Percentiles rank a stretch among this genome's conserved stretches.
These are phyloP conservation scores for Epirrhoe tristata DNA, from an alignment of 2,888 invertebrate species.

Conservation along the genomic window DNA sequence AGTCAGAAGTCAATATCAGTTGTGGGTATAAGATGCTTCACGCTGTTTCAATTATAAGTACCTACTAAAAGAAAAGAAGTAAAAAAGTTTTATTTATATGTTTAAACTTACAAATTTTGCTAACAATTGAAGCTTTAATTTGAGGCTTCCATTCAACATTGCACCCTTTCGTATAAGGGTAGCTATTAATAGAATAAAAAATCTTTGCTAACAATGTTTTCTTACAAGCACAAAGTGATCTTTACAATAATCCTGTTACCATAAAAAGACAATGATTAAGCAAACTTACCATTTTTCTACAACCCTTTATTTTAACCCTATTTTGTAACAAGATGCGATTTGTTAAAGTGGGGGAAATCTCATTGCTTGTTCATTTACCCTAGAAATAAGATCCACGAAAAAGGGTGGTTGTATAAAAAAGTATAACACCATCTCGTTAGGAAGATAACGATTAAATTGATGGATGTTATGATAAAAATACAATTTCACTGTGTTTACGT, in stretches of 20 bases:
- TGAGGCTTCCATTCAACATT: too few relatives aligned
- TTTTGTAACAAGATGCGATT: conserved; percentile 74
- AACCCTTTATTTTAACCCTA: conserved; percentile 63
- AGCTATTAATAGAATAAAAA: conserved; percentile 4
- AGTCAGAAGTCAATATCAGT: too few relatives aligned
- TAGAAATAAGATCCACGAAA: conserved; percentile 49
- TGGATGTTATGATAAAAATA: conserved; percentile 43
- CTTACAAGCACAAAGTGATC: conserved; percentile 12
- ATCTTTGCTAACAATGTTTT: conserved; percentile 6
- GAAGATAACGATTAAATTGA: conserved; percentile 63
- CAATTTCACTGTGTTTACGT: conserved; percentile 30
- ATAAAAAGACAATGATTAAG: conserved; percentile 65
- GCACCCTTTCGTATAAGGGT: too few relatives aligned
- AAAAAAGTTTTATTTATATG: too few relatives aligned
- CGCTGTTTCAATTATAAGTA: too few relatives aligned
- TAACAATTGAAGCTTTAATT: too few relatives aligned
- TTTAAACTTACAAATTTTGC: too few relatives aligned
- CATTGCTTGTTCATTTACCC: conserved; percentile 67
- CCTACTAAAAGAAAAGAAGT: too few relatives aligned
- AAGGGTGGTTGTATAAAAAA: conserved; percentile 60
- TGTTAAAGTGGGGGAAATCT: conserved; percentile 64
- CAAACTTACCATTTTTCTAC: conserved; percentile 62
- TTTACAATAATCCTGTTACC: conserved; percentile 29
- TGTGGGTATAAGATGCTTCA: too few relatives aligned
- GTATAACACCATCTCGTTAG: conserved; percentile 70